A percentile compares a stretch with the other conserved stretches of the same genome.
phyloP scores from a whole-genome alignment of 2,888 invertebrate genomes.

The Drosophila bunnanda region DNA sequence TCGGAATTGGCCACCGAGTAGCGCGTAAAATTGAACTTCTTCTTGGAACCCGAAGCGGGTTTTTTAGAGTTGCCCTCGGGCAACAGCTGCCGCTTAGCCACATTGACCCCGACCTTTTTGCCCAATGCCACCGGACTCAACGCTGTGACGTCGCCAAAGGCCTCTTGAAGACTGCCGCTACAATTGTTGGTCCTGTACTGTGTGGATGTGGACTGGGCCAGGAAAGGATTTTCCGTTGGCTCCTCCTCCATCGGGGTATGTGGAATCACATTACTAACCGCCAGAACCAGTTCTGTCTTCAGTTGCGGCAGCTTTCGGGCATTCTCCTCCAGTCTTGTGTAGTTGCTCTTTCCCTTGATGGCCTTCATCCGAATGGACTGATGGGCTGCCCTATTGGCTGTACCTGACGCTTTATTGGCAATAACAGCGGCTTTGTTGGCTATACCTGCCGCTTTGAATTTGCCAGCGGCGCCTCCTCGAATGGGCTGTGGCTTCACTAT shows the following conservation, averaged over 20 bases:
- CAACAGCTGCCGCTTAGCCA: constrained; percentile 51
- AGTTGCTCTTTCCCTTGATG: constrained; percentile 20
- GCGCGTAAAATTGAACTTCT: constrained; percentile 65
- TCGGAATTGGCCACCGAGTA: constrained; percentile 56
- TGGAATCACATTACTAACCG: constrained; percentile 25
- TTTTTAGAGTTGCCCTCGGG: neutral
- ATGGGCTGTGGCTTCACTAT: constrained; percentile 42
- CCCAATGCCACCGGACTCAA: constrained; percentile 37
- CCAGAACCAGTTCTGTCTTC: constrained; percentile 16
- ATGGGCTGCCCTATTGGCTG: neutral
- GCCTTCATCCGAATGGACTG: constrained; percentile 54
- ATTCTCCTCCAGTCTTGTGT: constrained; percentile 17
- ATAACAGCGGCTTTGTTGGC: constrained; percentile 21
- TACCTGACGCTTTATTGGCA: constrained; percentile 20
- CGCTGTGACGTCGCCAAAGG: constrained; percentile 1
- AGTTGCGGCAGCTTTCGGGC: constrained; percentile 5
- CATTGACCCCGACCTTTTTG: neutral
- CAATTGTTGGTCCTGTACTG: constrained; percentile 30
- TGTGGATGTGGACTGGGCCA: constrained; percentile 58
- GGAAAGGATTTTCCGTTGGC: constrained; percentile 36
- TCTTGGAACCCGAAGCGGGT: constrained; percentile 1
- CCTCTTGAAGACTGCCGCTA: constrained; percentile 22
- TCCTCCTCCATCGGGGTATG: constrained; percentile 41
- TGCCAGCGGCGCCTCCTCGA: constrained; percentile 45
- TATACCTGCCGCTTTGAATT: constrained; percentile 40